Evolutionary conservation across 2,797 vertebrate species (phyloP).

Genomic region (Thripadectes ignobilis): DNA sequence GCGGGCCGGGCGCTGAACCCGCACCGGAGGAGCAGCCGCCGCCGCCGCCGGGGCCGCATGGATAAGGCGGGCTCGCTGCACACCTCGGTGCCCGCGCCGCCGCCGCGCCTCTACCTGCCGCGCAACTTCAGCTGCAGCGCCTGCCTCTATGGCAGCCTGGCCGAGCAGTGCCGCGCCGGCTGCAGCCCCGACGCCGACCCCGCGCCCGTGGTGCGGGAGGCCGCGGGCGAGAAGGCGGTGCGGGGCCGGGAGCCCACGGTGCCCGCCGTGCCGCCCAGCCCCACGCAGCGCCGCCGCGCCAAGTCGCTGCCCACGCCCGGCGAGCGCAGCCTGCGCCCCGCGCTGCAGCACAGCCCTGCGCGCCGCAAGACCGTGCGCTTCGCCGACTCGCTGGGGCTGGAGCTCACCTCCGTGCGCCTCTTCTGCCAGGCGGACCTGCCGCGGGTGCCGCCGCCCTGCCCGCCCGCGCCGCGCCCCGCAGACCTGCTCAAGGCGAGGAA

Average conservation of each 20-base stretch:
- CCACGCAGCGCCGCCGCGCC: conserved; percentile 86
- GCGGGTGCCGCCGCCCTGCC: conserved; percentile 69
- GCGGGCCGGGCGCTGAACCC: neutral
- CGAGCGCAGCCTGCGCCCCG: conserved; percentile 81
- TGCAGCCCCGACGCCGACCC: conserved; percentile 73
- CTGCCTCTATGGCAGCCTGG: conserved; percentile 85
- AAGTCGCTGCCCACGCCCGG: conserved; percentile 88
- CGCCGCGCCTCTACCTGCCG: conserved; percentile 88
- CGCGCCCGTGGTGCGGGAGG: neutral
- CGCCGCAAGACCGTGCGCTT: conserved; percentile 90
- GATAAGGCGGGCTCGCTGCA: conserved; percentile 74
- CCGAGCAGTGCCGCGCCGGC: conserved; percentile 71
- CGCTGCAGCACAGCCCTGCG: conserved; percentile 79
- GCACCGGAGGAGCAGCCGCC: neutral
- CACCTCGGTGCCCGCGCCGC: conserved; percentile 79
- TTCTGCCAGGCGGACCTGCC: conserved; percentile 85
- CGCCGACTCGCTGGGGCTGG: conserved; percentile 88
- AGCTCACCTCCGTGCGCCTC: conserved; percentile 88
- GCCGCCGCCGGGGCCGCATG: conserved; percentile 58
- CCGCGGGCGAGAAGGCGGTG: conserved; percentile 47
- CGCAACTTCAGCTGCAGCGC: conserved; percentile 94
- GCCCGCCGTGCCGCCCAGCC: conserved; percentile 81
- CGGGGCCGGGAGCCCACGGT: conserved; percentile 79
- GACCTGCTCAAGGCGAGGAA: conserved; percentile 58
- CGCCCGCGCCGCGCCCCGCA: neutral